Conservation (phyloP, 2,888 invertebrate species). For the Entomobrya multifasciata region DNA sequence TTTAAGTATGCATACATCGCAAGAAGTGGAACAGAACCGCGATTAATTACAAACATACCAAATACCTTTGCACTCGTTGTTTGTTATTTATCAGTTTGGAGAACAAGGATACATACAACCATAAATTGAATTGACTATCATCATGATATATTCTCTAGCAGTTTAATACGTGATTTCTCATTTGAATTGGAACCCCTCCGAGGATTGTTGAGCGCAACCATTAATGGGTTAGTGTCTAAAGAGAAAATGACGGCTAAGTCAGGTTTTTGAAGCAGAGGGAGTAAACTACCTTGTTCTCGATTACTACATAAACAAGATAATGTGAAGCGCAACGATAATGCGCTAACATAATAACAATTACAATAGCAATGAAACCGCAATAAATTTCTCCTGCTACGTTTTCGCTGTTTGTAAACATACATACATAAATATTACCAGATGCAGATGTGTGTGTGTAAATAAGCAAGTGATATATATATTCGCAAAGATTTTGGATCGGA, state of each 20-base stretch:
- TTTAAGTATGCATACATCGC: neutral
- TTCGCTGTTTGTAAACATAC: neutral
- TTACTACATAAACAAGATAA: slow-evolving; percentile 26
- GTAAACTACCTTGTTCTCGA: slow-evolving; percentile 40
- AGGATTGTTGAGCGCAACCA: neutral
- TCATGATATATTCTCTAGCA: neutral
- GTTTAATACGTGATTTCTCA: neutral
- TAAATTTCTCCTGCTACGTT: slow-evolving; percentile 27
- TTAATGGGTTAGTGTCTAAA: neutral
- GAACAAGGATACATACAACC: neutral
- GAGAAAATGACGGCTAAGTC: neutral
- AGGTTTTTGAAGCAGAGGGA: neutral
- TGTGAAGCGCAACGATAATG: neutral
- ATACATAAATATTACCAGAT: slow-evolving; percentile 15
- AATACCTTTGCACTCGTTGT: slow-evolving; percentile 25
- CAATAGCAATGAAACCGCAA: slow-evolving; percentile 24
- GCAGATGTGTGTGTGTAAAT: neutral
- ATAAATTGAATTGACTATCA: no score
- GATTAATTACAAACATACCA: slow-evolving; percentile 46
- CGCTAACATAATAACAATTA: slow-evolving; percentile 36
- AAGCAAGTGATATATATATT: no score
- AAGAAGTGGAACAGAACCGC: slow-evolving; percentile 39
- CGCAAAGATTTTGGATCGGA: no score
- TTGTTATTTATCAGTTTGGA: neutral
- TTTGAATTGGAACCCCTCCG: neutral